Percentiles rank a stretch among this genome's conserved stretches.
Evolutionary conservation across 2,797 vertebrate genomes (phyloP).

Genomic region (Sylvilagus floridanus): DNA sequence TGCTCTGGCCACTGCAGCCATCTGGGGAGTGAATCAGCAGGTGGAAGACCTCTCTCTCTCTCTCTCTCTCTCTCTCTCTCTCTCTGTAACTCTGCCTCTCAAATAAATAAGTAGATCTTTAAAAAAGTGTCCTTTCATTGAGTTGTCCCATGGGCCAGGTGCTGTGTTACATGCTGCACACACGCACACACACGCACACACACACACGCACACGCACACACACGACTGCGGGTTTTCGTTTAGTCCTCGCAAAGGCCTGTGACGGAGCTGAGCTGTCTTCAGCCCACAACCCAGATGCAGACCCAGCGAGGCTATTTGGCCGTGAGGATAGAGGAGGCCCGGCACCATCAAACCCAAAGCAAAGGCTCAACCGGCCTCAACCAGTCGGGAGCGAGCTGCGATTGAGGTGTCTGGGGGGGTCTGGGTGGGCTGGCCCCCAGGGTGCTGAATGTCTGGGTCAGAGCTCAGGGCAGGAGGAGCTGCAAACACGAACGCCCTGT

Average conservation of each 20-base stretch:
- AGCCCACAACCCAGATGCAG: background rate
- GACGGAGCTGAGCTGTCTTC: background rate
- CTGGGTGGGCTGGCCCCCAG: rapidly evolving
- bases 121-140: too few relatives aligned
- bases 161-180: too few relatives aligned
- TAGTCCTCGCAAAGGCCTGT: background rate
- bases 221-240: background rate
- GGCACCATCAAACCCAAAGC: background rate
- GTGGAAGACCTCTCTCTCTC: too few relatives aligned
- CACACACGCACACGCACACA: too few relatives aligned
- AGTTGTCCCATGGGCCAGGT: background rate
- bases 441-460: rapidly evolving
- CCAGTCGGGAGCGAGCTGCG: rapidly evolving
- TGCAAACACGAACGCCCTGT: too few relatives aligned
- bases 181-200: background rate
- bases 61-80: too few relatives aligned
- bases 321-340: rapidly evolving
- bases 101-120: too few relatives aligned
- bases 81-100: too few relatives aligned
- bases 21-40: too few relatives aligned
- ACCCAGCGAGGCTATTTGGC: background rate
- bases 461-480: background rate
- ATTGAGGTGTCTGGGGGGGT: background rate
- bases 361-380: background rate
- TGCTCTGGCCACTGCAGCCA: too few relatives aligned